A percentile compares a stretch with the other conserved stretches of the same genome.
Conservation (phyloP, 2,797 vertebrate genomes). For the Hydrolagus colliei region DNA sequence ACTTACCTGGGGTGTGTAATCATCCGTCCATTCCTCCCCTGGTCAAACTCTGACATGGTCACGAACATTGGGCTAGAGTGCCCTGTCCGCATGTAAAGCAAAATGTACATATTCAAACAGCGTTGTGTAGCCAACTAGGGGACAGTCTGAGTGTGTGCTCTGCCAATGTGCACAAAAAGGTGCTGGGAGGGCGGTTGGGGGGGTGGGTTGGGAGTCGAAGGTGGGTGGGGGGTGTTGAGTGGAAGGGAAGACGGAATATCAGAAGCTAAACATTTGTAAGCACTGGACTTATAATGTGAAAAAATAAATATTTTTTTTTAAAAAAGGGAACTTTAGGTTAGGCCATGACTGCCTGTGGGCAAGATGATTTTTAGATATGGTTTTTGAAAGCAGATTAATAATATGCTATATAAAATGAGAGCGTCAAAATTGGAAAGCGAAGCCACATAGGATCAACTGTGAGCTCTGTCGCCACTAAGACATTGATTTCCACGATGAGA, state of each 20-base stretch:
- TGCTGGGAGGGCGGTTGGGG: no score
- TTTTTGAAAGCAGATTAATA: neutral
- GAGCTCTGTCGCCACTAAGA: neutral
- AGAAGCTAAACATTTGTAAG: neutral
- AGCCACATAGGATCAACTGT: neutral
- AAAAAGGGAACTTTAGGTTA: no score
- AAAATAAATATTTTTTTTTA: no score
- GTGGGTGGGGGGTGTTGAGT: no score
- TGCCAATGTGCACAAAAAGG: neutral
- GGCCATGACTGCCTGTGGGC: neutral
- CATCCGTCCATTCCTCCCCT: slow-evolving; percentile 16
- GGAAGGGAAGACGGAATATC: neutral
- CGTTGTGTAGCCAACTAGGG: neutral
- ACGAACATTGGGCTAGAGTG: slow-evolving; percentile 5
- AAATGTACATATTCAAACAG: slow-evolving; percentile 13
- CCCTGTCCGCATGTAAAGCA: slow-evolving; percentile 24
- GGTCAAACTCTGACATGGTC: slow-evolving; percentile 24
- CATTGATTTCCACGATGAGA: neutral
- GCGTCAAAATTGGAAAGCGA: neutral
- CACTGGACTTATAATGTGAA: neutral
- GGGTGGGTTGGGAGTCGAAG: no score
- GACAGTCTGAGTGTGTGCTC: neutral
- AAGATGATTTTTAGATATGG: neutral
- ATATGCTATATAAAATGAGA: neutral
- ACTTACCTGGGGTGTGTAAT: neutral